A percentile compares a stretch with the other conserved stretches of the same genome.
phyloP scores from a whole-genome alignment of 2,113 vertebrate genomes.

The Calypte anna region DNA sequence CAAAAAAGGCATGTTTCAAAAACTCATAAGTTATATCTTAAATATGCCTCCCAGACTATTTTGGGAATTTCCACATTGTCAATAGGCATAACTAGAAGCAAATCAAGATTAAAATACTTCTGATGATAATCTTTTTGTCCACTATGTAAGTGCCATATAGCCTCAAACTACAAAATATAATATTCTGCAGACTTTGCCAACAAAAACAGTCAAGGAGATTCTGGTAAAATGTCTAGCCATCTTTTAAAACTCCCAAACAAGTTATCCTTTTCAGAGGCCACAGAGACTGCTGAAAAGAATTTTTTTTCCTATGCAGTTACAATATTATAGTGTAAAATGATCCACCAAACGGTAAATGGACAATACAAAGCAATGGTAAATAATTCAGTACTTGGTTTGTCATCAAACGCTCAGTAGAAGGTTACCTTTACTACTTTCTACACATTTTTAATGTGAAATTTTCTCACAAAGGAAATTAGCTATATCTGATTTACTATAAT shows the following conservation, averaged over 20 bases:
- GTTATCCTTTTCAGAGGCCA: conserved; percentile 55
- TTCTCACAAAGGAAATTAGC: neutral
- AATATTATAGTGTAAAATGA: conserved; percentile 67
- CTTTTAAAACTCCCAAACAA: conserved; percentile 36
- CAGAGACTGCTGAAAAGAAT: conserved; percentile 21
- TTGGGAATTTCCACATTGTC: neutral
- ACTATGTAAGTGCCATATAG: neutral
- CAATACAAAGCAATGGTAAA: conserved; percentile 69
- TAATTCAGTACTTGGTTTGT: conserved; percentile 64
- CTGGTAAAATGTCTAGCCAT: neutral
- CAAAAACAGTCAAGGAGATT: conserved; percentile 7
- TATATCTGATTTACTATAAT: neutral
- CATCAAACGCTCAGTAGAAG: conserved; percentile 28
- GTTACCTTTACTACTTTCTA: neutral
- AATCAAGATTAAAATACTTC: conserved; percentile 7
- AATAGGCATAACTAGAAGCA: neutral
- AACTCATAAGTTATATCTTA: neutral
- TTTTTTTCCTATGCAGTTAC: conserved; percentile 12
- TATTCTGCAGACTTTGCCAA: neutral
- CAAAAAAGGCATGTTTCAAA: neutral
- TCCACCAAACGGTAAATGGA: conserved; percentile 47
- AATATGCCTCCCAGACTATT: neutral
- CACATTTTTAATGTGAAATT: neutral
- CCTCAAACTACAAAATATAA: neutral
- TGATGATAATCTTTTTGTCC: neutral